Evolutionary conservation across 2,888 invertebrate genomes (phyloP), one percentile per base, ranked within the genome.

Genomic region (Trachelus troglodyta): DNA sequence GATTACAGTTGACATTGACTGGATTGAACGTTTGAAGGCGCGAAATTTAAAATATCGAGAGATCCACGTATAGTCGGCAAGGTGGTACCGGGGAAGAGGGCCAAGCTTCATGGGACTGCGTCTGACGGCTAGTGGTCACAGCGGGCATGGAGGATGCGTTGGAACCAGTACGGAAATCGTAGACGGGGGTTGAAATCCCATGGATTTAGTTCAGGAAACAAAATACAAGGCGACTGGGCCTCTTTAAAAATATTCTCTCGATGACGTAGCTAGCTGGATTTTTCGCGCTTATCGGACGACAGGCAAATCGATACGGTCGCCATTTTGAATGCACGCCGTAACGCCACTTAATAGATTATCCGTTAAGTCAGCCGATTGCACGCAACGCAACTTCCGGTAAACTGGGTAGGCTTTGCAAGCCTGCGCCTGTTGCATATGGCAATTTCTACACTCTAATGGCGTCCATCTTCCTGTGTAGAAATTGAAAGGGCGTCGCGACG

Each of bases 341-440:
- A 76, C 75, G 78, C 80, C 84, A 77, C 81, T 86, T 84, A 82
- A 85, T 85, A 83, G 86, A 83, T 84, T 85, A 83, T 83, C 83
- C 82, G 83, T 81, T 81, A 76, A 81, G 80, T 76, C 77, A 77
- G 80, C 56, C 81, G 83, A 85, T 86, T 83, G 86, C 86, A 85
- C 86, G 85, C 85, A 81, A 81, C 83, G 31, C 77, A 80, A 80
- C 84, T 84, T 86, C 85, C 86, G 82, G 76, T 79, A 73, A 77
- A 69, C 37, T 73, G 69, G 76, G 76, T 77, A 74, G 78, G 69
- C 34, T 69, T 71, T 68, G 75, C 75, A 71, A 77, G 74, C 56
- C 75, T 73, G 40, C 80, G 84, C 84, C 84, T 84, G 84, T 84
- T 84, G 84, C 85, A 80, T 79, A 56, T 69, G 40, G 69, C 34